Base-by-base conservation (phyloP, 2,113 vertebrate species). In the Rhipidura dahli region DNA sequence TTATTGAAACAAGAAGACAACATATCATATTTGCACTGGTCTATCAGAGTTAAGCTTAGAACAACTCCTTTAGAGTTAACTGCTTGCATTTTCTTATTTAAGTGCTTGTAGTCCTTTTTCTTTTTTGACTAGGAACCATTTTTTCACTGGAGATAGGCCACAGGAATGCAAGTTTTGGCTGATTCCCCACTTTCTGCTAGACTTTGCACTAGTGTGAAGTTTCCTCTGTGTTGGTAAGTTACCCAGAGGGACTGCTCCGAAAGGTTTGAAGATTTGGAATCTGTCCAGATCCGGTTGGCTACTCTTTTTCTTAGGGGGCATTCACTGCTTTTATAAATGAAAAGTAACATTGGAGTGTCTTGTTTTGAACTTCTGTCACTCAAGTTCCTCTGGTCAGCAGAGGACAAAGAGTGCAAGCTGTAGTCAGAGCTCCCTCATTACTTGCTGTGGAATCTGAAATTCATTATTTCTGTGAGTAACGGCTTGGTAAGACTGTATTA, bases 271-370 rank as follows among this genome's bases (percentile, higher is more conserved):
- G 63, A 93, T 87, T 89, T 94, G 96, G 91, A 78, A 71, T 60
- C 49, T 61, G 26, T 87, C 79, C 95, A 96, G 90, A 94, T 96
- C 94, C 87, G 77, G 88, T 70, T 90, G 69, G 93, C 94, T 89
- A 35, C 88, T 71, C 4, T 50, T 94, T 95, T 64, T 60, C 83
- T 94, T 59, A 83, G 76, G 64, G 79, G 88, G 59, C 76, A 89
- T 96, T 95, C 90, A 95, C 57, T 81, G 47, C 76, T 81, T 96
- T 94, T 93, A 87, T 71, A 94, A 95, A 86, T 18, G 49, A 96
- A 87, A 68, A 89, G 79, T 61, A 88, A 91, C 88, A 61, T 71
- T 94, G 89, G 56, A 94, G 69, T 49, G 76, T 88, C 85, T 93
- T 93, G 68, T 78, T 97, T 94, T 79, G 86, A 83, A 90, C 83